Base-by-base conservation (phyloP, 2,113 vertebrate species). In the Nematolebias whitei region DNA sequence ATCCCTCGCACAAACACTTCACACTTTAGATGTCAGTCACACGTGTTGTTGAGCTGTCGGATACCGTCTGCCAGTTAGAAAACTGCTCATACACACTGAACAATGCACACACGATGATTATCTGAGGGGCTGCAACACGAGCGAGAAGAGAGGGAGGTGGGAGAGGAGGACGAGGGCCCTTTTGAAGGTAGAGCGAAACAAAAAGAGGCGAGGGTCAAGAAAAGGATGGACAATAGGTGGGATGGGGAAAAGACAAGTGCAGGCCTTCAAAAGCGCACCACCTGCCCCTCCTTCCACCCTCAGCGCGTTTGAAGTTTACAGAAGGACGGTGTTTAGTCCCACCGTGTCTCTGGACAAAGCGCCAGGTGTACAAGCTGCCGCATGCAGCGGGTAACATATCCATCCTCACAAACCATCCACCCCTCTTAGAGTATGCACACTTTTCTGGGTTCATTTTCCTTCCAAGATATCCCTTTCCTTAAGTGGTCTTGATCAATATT, bases 301-400 rank as follows among this genome's bases (percentile, higher is more conserved):
- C 68, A 0, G 19, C 58, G 78, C 20, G 76, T 90, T 90, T 89
- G 90, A 91, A 89, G 91, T 71, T 66, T 73, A 82, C 80, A 83
- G 78, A 58, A 82, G 74, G 60, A 22, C 63, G 12, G 56, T 76
- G 80, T 84, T 60, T 68, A 66, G 77, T 55, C 65, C 48, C n/a
- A 26, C 47, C 69, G 57, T 83, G 32, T 61, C 68, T n/a, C 43
- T 73, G 65, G 61, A 72, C 90, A 90, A 90, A 88, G 87, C 26
- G 20, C 65, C 90, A 87, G 86, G 85, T 89, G 89, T 76, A 66
- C 70, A 24, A 26, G 15, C 39, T 2, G 59, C 43, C 26, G n/a
- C n/a, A n/a, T 50, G 57, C 29, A 60, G 47, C 12, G 12, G 29
- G 16, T n/a, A 22, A 38, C 44, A 38, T 29, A 12, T 44, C 58